phyloP scores from a whole-genome alignment of 2,797 vertebrate species.

The Sebastes taczanowskii region DNA sequence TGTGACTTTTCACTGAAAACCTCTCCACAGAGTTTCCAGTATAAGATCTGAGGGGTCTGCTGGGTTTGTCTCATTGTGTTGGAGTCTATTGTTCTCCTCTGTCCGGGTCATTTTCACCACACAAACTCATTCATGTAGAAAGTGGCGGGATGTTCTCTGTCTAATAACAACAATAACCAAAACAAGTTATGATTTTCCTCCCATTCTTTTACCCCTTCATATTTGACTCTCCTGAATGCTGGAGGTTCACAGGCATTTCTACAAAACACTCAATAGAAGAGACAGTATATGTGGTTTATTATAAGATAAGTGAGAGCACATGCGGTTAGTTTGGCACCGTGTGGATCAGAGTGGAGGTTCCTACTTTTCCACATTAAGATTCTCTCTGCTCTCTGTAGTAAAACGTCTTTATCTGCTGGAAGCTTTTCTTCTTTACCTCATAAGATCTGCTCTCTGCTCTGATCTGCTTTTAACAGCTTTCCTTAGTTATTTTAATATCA shows the following conservation, averaged over 20 bases:
- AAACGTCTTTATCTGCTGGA: neutral
- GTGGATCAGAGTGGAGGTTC: constrained; percentile 8
- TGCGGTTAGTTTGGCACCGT: constrained; percentile 24
- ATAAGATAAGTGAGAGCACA: constrained; percentile 44
- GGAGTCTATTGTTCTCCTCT: constrained; percentile 53
- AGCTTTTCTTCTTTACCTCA: neutral
- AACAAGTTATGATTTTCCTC: neutral
- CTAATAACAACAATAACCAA: neutral
- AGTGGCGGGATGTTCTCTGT: constrained; percentile 60
- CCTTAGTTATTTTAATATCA: neutral
- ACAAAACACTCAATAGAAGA: neutral
- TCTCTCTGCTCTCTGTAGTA: neutral
- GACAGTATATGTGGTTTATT: neutral
- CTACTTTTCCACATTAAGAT: constrained; percentile 1
- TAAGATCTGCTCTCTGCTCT: neutral
- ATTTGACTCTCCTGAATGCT: neutral
- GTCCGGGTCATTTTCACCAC: constrained; percentile 37
- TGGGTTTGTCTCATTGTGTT: constrained; percentile 14
- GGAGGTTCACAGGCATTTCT: neutral
- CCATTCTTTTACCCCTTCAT: neutral
- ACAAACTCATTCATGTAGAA: constrained; percentile 68
- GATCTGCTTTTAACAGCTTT: neutral
- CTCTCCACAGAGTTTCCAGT: too few relatives aligned
- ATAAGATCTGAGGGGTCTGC: neutral
- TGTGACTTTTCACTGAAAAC: neutral